Conservation (phyloP, 2,888 invertebrate genomes). For the Agonum fuliginosum region DNA sequence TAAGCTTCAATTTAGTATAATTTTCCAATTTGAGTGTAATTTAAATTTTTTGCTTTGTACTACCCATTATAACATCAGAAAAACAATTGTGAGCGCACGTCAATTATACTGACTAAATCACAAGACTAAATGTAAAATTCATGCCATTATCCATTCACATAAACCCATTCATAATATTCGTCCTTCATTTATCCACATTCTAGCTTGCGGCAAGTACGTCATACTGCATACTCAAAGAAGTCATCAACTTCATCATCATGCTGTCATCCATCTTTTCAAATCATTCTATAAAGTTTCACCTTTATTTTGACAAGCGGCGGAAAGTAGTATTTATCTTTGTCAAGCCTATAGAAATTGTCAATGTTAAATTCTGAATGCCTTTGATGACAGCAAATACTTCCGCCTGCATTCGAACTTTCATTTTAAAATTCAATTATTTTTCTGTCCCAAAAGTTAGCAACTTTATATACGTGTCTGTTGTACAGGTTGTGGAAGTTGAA, state of each 20-base stretch:
- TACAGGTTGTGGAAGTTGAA: background rate
- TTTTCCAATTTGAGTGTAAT: conserved; percentile 29
- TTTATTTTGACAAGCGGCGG: background rate
- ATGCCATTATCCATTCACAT: conserved; percentile 11
- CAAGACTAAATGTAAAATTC: conserved; percentile 23
- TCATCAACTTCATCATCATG: conserved; percentile 27
- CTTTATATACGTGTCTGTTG: background rate
- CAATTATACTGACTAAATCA: conserved; percentile 7
- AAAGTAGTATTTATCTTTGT: conserved; percentile 22
- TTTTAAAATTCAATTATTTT: background rate
- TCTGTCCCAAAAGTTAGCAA: background rate
- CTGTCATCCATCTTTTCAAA: conserved; percentile 6
- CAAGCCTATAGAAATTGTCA: conserved; percentile 5
- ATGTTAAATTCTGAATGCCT: conserved; percentile 1
- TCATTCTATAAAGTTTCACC: conserved; percentile 22
- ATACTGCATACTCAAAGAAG: background rate
- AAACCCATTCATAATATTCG: conserved; percentile 22
- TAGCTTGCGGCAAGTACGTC: conserved; percentile 6
- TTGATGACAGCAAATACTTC: background rate
- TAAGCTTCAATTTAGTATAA: conserved; percentile 14
- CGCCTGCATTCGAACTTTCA: conserved; percentile 2
- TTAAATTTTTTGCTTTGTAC: background rate
- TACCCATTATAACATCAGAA: background rate
- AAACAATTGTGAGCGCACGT: background rate
- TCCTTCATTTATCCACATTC: conserved; percentile 20